phyloP scores from a whole-genome alignment of 2,797 vertebrate species.

The Hypotaenidia philippensis region DNA sequence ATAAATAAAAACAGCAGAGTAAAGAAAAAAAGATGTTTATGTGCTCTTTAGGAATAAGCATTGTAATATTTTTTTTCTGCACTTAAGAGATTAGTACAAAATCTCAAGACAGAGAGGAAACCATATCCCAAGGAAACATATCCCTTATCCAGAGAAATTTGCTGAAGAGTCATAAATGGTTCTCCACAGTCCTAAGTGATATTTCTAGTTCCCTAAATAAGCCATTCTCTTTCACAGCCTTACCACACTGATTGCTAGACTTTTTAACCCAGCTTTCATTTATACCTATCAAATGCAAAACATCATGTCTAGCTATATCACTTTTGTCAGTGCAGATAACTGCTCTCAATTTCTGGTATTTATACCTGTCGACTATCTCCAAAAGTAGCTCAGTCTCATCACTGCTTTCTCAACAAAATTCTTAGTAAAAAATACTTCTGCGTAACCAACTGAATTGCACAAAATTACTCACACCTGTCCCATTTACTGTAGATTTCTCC shows the following conservation, averaged over 20 bases:
- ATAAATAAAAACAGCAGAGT: not conserved
- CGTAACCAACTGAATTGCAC: not conserved
- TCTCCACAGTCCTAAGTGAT: not conserved
- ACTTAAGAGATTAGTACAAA: not conserved
- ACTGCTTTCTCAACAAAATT: not conserved
- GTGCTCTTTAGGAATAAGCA: not conserved
- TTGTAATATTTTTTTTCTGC: not conserved
- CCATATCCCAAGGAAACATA: not conserved
- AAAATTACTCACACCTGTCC: not conserved
- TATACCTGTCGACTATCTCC: not conserved
- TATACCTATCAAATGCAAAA: not conserved
- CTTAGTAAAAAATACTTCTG: not conserved
- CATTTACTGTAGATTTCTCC: not conserved
- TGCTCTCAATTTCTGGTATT: not conserved
- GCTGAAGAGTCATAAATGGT: not conserved
- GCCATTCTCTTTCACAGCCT: not conserved
- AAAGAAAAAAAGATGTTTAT: not conserved
- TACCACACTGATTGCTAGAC: not conserved
- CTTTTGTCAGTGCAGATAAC: not conserved
- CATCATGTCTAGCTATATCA: not conserved
- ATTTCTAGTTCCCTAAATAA: not conserved
- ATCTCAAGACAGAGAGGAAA: not conserved
- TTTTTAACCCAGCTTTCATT: not conserved
- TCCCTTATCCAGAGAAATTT: not conserved
- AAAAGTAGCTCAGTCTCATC: not conserved